Evolutionary conservation across 2,888 invertebrate genomes (phyloP), one percentile per base, ranked within the genome.

Genomic region (Himalopsyche anomala): DNA sequence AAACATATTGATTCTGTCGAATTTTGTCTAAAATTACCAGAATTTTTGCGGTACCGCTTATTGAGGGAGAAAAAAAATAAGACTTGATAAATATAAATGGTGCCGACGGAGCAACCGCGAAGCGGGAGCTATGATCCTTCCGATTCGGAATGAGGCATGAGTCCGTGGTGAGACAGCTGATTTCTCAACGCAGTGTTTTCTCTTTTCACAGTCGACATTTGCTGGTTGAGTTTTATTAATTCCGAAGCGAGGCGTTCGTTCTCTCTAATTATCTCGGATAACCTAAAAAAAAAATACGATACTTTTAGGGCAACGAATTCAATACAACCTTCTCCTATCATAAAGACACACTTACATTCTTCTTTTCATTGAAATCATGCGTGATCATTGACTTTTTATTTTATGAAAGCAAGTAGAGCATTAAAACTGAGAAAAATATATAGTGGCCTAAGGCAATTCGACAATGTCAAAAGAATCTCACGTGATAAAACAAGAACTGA

Each of bases 131-230:
- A 87, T 87, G 87, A 87, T 12, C 55, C 85, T 36, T 85, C 84
- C 1, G 84, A 54, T 6, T 87, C 87, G 6, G 82, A 45, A n/a
- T 87, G 45, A 87, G 91, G 90, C 74, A 92, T 92, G 89, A 96
- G 93, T 85, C 95, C 95, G 90, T 95, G 95, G 89, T 95, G 95
- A 38, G 94, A 94, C 55, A 96, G 91, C 88, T 96, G 95, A 85
- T 95, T 94, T 89, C 94, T 93, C 90, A 97, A 93, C 74, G 95
- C 93, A 81, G 94, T 92, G 91, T 98, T 98, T 90, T 97, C 97
- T 89, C 95, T 94, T 90, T 96, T 95, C 80, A 97, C 92, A 89
- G 96, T 95, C 11, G 95, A 92, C 89, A 96, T 93, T 90, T 96
- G 95, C 90, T 95, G 95, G 90, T 96, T 95, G 86, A 97, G 92